Evolutionary conservation across 2,113 vertebrate species (phyloP), one percentile per base, ranked within the genome.

Genomic region (Thalassarche chlororhynchos): DNA sequence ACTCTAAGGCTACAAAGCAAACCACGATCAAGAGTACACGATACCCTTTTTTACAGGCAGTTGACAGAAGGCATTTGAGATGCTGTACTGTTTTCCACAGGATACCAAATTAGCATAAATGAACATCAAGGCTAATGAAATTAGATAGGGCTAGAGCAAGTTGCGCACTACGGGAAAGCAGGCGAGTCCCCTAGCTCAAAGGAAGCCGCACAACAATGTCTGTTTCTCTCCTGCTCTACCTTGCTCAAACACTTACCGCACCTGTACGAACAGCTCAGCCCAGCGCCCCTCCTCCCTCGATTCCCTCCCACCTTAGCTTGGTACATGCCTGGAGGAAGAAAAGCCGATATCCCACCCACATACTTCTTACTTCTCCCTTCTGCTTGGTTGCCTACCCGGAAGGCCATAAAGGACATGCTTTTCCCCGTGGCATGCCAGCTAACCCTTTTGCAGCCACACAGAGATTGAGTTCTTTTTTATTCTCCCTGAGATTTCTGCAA

Each of bases 271-370:
- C 32, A 62, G 68, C 72, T 79, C 47, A 47, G 68, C 81, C 36
- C 2, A 7, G 17, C 6, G 1, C 2, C 3, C 28, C 20, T 68
- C 40, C 46, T 69, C 46, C 86, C 51, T 51, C 3, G 0, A 8
- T 21, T 31, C 32, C 23, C 57, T 58, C 61, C 77, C 36, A 8
- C 9, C 65, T 54, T 17, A 65, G 34, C 31, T 19, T 66, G 34
- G 82, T 36, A 3, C 18, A 1, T 13, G 66, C 54, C 80, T 62
- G 15, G 28, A 76, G 71, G 82, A 88, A 83, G 58, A 57, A 42
- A 90, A 74, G 60, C 55, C 10, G 3, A 25, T 64, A 61, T 28
- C 65, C 17, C 47, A 81, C 52, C 60, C 72, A 65, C 65, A 20
- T 8, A 8, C 42, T 55, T 57, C 40, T 76, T 62, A 11, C 1